Evolutionary conservation across 2,888 invertebrate genomes (phyloP).

Genomic region (Actias luna): DNA sequence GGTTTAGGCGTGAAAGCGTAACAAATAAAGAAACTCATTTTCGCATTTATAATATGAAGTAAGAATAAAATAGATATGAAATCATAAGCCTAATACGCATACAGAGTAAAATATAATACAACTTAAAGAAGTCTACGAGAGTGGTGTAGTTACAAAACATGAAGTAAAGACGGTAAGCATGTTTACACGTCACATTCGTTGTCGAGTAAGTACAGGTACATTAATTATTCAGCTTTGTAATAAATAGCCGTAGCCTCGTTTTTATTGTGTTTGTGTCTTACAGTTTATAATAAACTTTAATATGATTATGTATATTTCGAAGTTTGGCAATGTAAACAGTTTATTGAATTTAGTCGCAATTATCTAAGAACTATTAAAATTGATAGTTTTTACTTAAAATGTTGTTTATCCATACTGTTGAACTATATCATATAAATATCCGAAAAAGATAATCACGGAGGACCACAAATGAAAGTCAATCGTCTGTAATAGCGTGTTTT

Average conservation of each 20-base stretch:
- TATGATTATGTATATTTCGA: not conserved
- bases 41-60: too few species aligned
- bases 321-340: not conserved
- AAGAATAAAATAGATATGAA: not conserved
- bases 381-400: too few species aligned
- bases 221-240: constrained; percentile 64
- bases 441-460: too few species aligned
- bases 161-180: constrained; percentile 19
- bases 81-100: not conserved
- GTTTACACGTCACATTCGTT: constrained; percentile 64
- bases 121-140: not conserved
- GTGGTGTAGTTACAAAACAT: not conserved
- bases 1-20: too few species aligned
- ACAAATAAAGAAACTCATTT: too few species aligned
- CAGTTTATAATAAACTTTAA: constrained; percentile 29
- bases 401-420: too few species aligned
- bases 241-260: constrained; percentile 53
- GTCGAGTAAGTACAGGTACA: constrained; percentile 24
- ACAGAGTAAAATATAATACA: not conserved
- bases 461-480: too few species aligned
- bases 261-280: constrained; percentile 45
- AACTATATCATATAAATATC: too few species aligned
- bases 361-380: too few species aligned
- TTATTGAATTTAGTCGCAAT: too few species aligned
- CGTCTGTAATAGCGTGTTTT: too few species aligned